Base-by-base conservation (phyloP, 2,888 invertebrate genomes). In the Mycalesis mineus region DNA sequence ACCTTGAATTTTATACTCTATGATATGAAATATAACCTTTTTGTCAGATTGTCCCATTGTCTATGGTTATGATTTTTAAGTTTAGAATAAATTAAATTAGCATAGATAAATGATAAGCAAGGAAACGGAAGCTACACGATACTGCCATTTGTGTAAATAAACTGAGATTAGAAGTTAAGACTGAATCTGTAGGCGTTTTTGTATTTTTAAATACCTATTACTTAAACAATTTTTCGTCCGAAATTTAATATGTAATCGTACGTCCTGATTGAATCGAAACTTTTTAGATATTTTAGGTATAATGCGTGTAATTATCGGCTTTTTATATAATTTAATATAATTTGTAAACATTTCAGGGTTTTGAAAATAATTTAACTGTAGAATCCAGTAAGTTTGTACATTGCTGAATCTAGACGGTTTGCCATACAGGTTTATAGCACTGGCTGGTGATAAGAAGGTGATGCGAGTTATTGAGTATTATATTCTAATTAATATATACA, bases 111-210 rank as follows among this genome's bases (percentile, higher is more conserved):
- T 33, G 33, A 15, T 47, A 47, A 47, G 45, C 68, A 65, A 61
- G 50, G 41, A 69, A 75, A 78, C 81, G 56, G 67, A 78, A 86
- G 88, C 88, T 88, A 88, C 82, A 77, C 63, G 66, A 83, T 77
- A 86, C 87, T 87, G 88, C 88, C 87, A 86, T 72, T 70, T 29
- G 51, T 83, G 81, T 86, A 84, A 57, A 86, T 83, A 85, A 62
- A 57, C 5, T 42, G 59, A 62, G 62, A 72, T 62, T 86, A 84
- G 83, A 5, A 7, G 9, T 14, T 63, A 65, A 65, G 64, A 64
- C 59, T 60, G 60, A 65, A 40, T 67, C 28, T 14, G 50, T 77
- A 81, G 75, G 69, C 71, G 73, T 75, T 69, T n/a, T 70, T 73
- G 57, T 65, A 65, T 47, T 36, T 22, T 47, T 47, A 47, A 33